Conservation (phyloP, 1,140 invertebrate species). For the Potamilus streckersoni region DNA sequence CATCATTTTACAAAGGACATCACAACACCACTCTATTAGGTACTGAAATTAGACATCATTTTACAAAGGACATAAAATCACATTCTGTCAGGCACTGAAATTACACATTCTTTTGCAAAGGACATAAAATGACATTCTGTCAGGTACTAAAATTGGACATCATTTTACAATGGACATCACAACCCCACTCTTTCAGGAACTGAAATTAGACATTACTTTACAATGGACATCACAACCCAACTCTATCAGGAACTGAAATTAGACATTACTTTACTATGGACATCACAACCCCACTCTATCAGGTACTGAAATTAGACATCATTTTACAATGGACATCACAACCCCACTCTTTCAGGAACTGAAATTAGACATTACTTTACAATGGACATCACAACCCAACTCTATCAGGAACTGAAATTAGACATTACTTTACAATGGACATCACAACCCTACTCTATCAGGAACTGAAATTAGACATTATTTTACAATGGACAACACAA, state of each 20-base stretch:
- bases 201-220: constrained; percentile 40
- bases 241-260: too few species aligned
- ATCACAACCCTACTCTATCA: constrained; percentile 61
- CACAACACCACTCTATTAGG: constrained; percentile 9
- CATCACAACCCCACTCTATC: constrained; percentile 59
- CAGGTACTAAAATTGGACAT: constrained; percentile 49
- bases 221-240: too few species aligned
- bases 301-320: constrained; percentile 49
- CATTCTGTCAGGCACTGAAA: constrained; percentile 64
- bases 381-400: constrained; percentile 49
- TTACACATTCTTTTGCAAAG: constrained; percentile 39
- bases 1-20: constrained; percentile 52
- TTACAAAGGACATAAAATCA: constrained; percentile 56
- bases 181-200: constrained; percentile 65
- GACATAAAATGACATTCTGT: constrained; percentile 64
- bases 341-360: too few species aligned
- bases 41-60: constrained; percentile 5
- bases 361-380: constrained; percentile 18
- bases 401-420: too few species aligned
- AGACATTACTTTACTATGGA: constrained; percentile 15
- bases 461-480: neutral
- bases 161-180: constrained; percentile 57
- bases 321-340: too few species aligned
- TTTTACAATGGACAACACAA: too few species aligned
- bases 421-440: too few species aligned